phyloP scores from a whole-genome alignment of 2,888 invertebrate species.

The Pinctada fucata region DNA sequence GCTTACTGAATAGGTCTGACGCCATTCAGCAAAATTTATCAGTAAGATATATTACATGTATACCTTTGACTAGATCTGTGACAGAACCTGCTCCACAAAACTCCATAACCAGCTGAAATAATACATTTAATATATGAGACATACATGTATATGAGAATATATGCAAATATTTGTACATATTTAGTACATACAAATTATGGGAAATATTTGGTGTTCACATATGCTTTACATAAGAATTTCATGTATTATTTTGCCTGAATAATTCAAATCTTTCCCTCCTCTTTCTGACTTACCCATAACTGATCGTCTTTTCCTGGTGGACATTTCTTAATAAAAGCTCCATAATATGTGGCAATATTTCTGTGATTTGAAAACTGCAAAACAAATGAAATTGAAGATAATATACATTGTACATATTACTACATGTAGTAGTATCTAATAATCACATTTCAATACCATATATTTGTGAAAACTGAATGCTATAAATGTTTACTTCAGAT shows the following conservation, averaged over 20 bases:
- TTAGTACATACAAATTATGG: not conserved
- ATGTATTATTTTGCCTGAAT: no score
- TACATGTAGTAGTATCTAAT: not conserved
- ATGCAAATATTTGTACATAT: not conserved
- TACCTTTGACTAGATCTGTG: constrained; percentile 97
- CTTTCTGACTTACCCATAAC: constrained; percentile 84
- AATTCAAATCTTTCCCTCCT: no score
- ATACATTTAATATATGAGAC: not conserved
- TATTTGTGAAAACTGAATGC: not conserved
- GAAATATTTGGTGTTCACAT: not conserved
- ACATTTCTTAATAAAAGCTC: constrained; percentile 99
- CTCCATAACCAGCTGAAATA: constrained; percentile 93
- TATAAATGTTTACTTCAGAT: not conserved
- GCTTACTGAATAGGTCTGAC: no score
- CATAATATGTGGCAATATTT: constrained; percentile 99
- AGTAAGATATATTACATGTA: not conserved
- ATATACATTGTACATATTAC: not conserved
- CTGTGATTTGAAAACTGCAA: constrained; percentile 83
- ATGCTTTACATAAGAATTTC: no score
- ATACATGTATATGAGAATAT: not conserved
- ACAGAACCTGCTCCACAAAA: constrained; percentile 99
- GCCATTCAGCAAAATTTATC: no score
- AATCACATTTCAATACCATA: not conserved
- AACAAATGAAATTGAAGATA: constrained; percentile 24
- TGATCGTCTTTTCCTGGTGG: constrained; percentile 99